A percentile compares a stretch with the other conserved stretches of the same genome.
Evolutionary conservation across 1,140 invertebrate species (phyloP).

Genomic region (Parapsyche elsis): DNA sequence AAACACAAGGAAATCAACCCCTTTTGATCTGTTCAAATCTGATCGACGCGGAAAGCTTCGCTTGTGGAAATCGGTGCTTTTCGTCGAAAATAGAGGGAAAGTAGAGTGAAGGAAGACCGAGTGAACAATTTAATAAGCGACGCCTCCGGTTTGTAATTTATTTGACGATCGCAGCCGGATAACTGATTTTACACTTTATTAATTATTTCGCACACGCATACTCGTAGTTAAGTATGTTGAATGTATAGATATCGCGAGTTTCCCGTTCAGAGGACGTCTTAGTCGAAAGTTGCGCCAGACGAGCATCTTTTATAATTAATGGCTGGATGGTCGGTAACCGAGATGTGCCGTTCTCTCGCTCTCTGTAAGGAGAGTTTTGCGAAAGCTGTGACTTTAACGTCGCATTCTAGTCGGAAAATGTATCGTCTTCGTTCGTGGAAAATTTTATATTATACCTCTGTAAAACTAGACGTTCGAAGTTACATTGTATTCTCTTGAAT

Average conservation of each 20-base stretch:
- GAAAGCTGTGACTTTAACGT: neutral
- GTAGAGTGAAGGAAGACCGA: neutral
- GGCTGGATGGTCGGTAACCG: neutral
- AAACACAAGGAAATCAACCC: no score
- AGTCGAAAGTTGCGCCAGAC: slow-evolving; percentile 24
- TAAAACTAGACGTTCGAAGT: no score
- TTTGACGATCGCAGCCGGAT: neutral
- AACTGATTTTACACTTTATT: slow-evolving; percentile 23
- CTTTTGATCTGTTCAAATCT: no score
- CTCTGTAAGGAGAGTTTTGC: neutral
- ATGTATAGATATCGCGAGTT: no score
- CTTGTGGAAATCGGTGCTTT: no score
- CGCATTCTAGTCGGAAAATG: neutral
- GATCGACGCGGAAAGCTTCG: no score
- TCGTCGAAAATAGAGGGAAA: neutral
- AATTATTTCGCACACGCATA: neutral
- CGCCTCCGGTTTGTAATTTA: neutral
- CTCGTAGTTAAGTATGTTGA: no score
- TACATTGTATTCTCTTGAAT: no score
- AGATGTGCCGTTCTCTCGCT: neutral
- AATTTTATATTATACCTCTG: neutral
- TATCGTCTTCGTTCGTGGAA: neutral
- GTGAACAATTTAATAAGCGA: neutral
- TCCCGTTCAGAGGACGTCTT: no score
- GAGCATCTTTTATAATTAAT: slow-evolving; percentile 52